Percentiles rank a stretch among this genome's conserved stretches.
Evolutionary conservation across 2,113 vertebrate genomes (phyloP).

Genomic region (Chaetorhynchus papuensis): DNA sequence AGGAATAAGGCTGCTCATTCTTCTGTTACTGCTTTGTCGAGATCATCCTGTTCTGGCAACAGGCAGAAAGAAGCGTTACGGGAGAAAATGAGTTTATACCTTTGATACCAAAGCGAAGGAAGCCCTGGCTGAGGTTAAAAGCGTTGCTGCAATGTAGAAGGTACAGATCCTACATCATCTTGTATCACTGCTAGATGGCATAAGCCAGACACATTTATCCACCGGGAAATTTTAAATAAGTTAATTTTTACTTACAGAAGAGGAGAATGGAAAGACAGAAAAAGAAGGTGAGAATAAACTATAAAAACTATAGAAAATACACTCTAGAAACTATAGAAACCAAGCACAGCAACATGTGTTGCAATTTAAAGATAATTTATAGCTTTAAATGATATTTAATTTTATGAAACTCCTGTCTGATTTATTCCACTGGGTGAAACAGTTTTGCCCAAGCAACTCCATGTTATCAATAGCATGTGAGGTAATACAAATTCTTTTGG

Average conservation of each 20-base stretch:
- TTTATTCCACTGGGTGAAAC: neutral
- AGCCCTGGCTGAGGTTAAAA: neutral
- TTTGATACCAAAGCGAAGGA: neutral
- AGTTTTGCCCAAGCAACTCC: neutral
- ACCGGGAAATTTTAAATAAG: neutral
- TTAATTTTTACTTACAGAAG: neutral
- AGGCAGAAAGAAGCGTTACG: neutral
- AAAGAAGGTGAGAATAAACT: neutral
- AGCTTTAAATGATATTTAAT: neutral
- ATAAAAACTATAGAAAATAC: neutral
- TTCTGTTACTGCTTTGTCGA: neutral
- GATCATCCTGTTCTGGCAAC: neutral
- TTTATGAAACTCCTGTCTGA: neutral
- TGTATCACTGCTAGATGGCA: neutral
- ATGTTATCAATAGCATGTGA: neutral
- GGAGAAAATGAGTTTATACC: neutral
- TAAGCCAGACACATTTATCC: neutral
- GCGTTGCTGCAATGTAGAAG: neutral
- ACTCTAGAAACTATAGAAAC: neutral
- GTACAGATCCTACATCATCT: neutral
- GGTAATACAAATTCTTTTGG: conserved; percentile 8
- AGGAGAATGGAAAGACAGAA: neutral
- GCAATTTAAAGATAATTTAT: neutral
- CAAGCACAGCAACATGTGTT: neutral
- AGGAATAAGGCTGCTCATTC: neutral